Evolutionary conservation across 2,888 invertebrate genomes (phyloP).

Genomic region (Dascillus cervinus): DNA sequence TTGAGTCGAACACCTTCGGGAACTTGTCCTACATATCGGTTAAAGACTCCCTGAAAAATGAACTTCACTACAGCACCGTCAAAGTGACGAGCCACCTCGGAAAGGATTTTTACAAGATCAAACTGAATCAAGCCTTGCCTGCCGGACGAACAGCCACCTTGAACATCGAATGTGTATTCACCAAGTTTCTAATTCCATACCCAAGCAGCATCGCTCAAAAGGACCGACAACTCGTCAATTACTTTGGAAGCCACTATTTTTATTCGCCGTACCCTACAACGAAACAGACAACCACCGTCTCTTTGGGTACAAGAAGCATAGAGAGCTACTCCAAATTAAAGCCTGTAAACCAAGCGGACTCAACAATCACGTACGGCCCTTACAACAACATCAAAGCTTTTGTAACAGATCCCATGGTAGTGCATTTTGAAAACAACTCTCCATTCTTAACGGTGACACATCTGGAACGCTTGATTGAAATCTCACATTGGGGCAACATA

Average conservation of each 20-base stretch:
- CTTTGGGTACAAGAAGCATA: conserved; percentile 68
- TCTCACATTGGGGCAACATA: conserved; percentile 99
- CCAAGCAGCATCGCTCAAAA: conserved; percentile 86
- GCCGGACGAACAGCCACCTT: conserved; percentile 52
- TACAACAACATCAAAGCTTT: conserved; percentile 65
- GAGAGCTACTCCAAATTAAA: conserved; percentile 77
- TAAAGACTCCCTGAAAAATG: conserved; percentile 54
- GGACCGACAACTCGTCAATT: conserved; percentile 89
- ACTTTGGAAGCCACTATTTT: conserved; percentile 74
- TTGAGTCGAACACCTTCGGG: conserved; percentile 56
- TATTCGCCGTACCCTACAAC: conserved; percentile 75
- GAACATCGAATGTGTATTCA: conserved; percentile 65
- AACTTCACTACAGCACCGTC: conserved; percentile 38
- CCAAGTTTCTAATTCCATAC: conserved; percentile 71
- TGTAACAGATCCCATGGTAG: conserved; percentile 53
- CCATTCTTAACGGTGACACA: conserved; percentile 92
- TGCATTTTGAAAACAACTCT: conserved; percentile 94
- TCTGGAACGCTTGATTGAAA: conserved; percentile 81
- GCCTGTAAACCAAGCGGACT: conserved; percentile 71
- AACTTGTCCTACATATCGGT: conserved; percentile 70
- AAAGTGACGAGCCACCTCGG: conserved; percentile 45
- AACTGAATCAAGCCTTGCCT: conserved; percentile 53
- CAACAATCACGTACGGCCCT: conserved; percentile 81
- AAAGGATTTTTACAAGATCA: conserved; percentile 26
- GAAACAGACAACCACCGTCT: conserved; percentile 75